Evolutionary conservation across 2,888 invertebrate species (phyloP), one percentile per base, ranked within the genome.

Genomic region (Sinentomon sp.): DNA sequence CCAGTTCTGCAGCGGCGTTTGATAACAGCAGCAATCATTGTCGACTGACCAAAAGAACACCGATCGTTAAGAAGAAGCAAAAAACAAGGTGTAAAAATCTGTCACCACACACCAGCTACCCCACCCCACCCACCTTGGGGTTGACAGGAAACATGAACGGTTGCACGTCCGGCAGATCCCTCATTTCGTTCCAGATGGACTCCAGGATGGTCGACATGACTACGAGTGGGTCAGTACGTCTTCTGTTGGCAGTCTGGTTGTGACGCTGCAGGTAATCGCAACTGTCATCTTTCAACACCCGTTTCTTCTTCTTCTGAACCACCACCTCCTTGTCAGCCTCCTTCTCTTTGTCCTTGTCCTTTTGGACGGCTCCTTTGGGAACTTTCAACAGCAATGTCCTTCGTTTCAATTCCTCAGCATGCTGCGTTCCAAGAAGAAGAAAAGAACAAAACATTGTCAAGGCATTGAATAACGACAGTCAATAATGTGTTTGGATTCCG

Each of bases 71-170:
- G n/a, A n/a, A n/a, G n/a, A n/a, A n/a, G n/a, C n/a, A n/a, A n/a
- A n/a, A n/a, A n/a, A n/a, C n/a, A n/a, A n/a, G n/a, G n/a, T n/a
- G n/a, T n/a, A n/a, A n/a, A n/a, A n/a, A n/a, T n/a, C n/a, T n/a
- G n/a, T n/a, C n/a, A n/a, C n/a, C n/a, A n/a, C n/a, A n/a, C n/a
- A n/a, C n/a, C n/a, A n/a, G 9, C 22, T 9, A 22, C 30, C 17
- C 32, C 16, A 10, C 12, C 9, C 5, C 12, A 14, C 32, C 13
- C 51, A 72, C 73, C 60, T 89, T 92, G 9, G 71, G 67, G 56
- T 80, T 92, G 19, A 97, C 94, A 2, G 94, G 89, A 47, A 78
- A 74, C 43, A 87, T 59, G 55, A 97, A 94, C 0, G 80, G 80
- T 44, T 78, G 75, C 9, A 83, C 82, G 49, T 89, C 85, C 0